Evolutionary conservation across 2,797 vertebrate genomes (phyloP).

Genomic region (Falco biarmicus): DNA sequence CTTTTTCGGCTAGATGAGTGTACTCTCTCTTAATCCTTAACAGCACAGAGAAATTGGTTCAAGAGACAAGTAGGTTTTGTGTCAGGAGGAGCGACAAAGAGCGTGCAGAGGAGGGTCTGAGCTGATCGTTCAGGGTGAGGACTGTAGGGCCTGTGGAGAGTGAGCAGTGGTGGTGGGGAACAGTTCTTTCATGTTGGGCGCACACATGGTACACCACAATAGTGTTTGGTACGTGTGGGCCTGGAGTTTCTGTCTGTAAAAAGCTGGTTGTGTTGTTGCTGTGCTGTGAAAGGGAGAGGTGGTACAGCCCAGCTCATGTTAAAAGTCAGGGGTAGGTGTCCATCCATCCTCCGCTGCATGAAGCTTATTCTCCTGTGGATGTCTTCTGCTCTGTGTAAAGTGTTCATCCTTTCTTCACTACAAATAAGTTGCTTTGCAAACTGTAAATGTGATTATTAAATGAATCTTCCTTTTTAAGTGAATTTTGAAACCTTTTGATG

Average conservation of each 20-base stretch:
- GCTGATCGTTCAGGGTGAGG: not conserved
- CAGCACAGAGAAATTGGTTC: not conserved
- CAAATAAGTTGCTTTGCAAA: not conserved
- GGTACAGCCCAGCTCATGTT: not conserved
- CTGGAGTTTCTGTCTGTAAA: not conserved
- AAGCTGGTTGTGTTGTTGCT: not conserved
- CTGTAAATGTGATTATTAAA: not conserved
- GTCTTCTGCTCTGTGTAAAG: not conserved
- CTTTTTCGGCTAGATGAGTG: not conserved
- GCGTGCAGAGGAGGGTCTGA: not conserved
- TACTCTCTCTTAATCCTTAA: not conserved
- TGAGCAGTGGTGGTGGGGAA: not conserved
- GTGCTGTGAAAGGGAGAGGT: not conserved
- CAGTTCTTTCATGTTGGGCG: not conserved
- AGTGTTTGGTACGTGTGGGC: not conserved
- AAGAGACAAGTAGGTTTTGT: not conserved
- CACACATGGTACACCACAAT: accelerated
- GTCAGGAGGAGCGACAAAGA: not conserved
- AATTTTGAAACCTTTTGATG: not conserved
- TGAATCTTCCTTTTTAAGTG: not conserved
- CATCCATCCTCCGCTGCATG: not conserved
- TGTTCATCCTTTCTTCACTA: not conserved
- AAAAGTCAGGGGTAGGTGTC: too few species aligned
- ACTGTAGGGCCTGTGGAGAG: too few species aligned
- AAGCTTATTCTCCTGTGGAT: not conserved